Percentiles rank a stretch among this genome's conserved stretches.
phyloP scores from a whole-genome alignment of 2,888 invertebrate species.

The Macaria notata region DNA sequence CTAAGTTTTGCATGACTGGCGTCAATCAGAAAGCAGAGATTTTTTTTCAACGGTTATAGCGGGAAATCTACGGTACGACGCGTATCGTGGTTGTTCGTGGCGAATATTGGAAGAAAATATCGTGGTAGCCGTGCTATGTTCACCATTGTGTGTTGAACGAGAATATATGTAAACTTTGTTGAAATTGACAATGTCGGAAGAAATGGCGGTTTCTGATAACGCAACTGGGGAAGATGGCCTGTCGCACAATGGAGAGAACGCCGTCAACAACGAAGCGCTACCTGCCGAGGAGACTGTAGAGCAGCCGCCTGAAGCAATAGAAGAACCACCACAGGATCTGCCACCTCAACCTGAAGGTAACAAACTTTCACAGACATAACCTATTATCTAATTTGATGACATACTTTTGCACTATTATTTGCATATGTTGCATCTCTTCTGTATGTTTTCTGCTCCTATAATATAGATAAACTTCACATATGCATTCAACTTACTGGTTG shows the following conservation, averaged over 20 bases:
- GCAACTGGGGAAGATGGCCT: constrained; percentile 59
- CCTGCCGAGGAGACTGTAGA: constrained; percentile 42
- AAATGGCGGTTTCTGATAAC: constrained; percentile 78
- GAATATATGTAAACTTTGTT: constrained; percentile 58
- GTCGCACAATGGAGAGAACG: constrained; percentile 51
- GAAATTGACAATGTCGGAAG: constrained; percentile 76
- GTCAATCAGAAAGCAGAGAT: constrained; percentile 44
- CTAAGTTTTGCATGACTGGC: constrained; percentile 39
- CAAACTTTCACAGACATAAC: constrained; percentile 63
- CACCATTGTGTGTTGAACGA: constrained; percentile 64
- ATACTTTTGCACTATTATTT: constrained; percentile 41
- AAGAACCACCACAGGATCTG: constrained; percentile 38
- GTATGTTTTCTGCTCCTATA: too few relatives aligned
- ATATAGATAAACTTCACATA: too few relatives aligned
- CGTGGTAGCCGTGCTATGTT: constrained; percentile 69
- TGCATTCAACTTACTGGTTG: too few relatives aligned
- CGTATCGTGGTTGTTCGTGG: constrained; percentile 65
- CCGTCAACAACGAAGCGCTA: constrained; percentile 44
- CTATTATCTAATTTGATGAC: constrained; percentile 59
- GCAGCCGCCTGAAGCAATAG: constrained; percentile 38
- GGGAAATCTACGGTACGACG: constrained; percentile 78
- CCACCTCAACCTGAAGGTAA: constrained; percentile 49
- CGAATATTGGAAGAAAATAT: constrained; percentile 57
- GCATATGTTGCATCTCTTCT: constrained; percentile 28
- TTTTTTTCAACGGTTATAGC: constrained; percentile 67